Percentiles rank a stretch among this genome's conserved stretches.
phyloP scores from a whole-genome alignment of 2,113 vertebrate genomes.

The Symphodus melops region DNA sequence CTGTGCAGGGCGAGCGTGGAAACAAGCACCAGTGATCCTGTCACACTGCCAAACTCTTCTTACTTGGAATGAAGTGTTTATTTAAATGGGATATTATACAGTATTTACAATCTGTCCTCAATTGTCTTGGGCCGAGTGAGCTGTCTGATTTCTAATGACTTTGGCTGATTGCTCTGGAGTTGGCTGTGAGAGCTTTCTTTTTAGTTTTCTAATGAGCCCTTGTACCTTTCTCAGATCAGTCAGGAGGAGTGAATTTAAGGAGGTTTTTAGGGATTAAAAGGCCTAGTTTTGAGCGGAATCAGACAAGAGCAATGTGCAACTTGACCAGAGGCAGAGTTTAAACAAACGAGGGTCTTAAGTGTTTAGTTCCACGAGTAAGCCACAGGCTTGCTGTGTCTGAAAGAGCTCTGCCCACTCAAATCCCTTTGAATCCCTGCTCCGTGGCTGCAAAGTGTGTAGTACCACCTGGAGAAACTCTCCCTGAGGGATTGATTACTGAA shows the following conservation, averaged over 20 bases:
- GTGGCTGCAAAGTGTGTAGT: constrained; percentile 67
- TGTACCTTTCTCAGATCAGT: constrained; percentile 8
- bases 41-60: constrained; percentile 28
- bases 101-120: constrained; percentile 33
- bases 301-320: constrained; percentile 12
- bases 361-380: constrained; percentile 63
- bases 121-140: constrained; percentile 24
- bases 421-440: constrained; percentile 67
- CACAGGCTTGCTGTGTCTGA: constrained; percentile 70
- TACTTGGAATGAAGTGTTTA: constrained; percentile 55
- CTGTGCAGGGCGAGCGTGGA: constrained; percentile 40
- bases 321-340: constrained; percentile 21
- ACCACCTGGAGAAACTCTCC: constrained; percentile 78
- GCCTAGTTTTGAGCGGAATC: neutral
- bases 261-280: neutral
- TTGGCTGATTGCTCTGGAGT: constrained; percentile 10
- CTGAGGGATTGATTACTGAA: constrained; percentile 75
- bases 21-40: constrained; percentile 49
- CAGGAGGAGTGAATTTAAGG: neutral
- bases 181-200: neutral
- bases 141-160: constrained; percentile 18
- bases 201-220: constrained; percentile 19
- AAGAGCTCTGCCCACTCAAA: constrained; percentile 69
- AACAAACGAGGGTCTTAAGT: constrained; percentile 53
- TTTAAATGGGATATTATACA: constrained; percentile 53